Percentiles rank a stretch among this genome's conserved stretches.
These are phyloP conservation scores for Microplitis demolitor DNA, from an alignment of 1,140 invertebrate genomes.

Conservation along the genomic window DNA sequence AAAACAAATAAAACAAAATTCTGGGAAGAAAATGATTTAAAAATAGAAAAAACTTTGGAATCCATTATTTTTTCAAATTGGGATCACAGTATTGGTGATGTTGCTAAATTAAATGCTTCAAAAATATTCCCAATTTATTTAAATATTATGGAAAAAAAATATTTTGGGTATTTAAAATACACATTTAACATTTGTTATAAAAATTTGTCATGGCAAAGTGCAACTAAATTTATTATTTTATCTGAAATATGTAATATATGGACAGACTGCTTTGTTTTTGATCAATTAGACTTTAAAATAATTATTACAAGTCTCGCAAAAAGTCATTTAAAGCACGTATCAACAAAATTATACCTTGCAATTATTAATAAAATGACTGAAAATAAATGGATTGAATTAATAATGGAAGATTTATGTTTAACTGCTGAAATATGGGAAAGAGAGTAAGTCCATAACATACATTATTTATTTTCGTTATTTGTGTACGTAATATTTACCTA, in stretches of 20 bases:
- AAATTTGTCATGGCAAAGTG: conserved; percentile 48
- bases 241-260: conserved; percentile 41
- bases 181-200: conserved; percentile 37
- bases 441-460: conserved; percentile 38
- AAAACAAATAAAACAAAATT: conserved; percentile 34
- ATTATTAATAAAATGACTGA: conserved; percentile 39
- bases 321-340: conserved; percentile 39
- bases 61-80: conserved; percentile 51
- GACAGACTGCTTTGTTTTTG: conserved; percentile 30
- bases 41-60: conserved; percentile 43
- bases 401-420: conserved; percentile 32
- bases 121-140: conserved; percentile 41
- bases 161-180: conserved; percentile 38
- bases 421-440: conserved; percentile 39
- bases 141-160: conserved; percentile 46
- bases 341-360: conserved; percentile 43
- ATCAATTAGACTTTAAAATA: conserved; percentile 31
- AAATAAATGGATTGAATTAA: conserved; percentile 40
- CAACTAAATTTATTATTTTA: conserved; percentile 49
- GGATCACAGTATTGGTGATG: conserved; percentile 45
- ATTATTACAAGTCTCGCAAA: conserved; percentile 40
- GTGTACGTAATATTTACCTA: not conserved
- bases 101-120: conserved; percentile 38
- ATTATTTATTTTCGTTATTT: not conserved
- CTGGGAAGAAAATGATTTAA: conserved; percentile 33